Percentiles rank a stretch among this genome's conserved stretches.
phyloP scores from a whole-genome alignment of 2,113 vertebrate species.

The Papio anubis region DNA sequence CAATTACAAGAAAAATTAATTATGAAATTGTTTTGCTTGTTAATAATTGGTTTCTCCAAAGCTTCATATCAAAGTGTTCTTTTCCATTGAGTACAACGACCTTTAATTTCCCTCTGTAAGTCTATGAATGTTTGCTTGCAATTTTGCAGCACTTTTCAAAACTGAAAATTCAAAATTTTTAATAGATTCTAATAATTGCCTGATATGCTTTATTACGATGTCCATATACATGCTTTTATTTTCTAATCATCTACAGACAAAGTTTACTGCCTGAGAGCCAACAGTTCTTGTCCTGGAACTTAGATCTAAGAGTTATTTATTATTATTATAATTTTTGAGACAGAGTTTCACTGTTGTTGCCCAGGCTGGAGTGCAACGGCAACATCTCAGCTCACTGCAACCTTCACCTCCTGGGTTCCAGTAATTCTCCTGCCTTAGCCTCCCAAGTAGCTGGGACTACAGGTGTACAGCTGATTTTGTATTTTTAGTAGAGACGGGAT shows the following conservation, averaged over 20 bases:
- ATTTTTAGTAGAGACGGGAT: background rate
- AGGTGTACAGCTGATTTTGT: background rate
- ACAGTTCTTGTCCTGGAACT: background rate
- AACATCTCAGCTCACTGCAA: too few relatives aligned
- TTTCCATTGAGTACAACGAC: background rate
- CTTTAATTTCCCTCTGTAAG: conserved; percentile 25
- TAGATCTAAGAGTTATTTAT: background rate
- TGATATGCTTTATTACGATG: background rate
- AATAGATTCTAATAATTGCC: background rate
- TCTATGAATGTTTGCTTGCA: background rate
- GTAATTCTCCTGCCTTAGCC: background rate
- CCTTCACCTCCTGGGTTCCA: background rate
- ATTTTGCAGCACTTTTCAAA: background rate
- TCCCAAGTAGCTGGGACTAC: background rate
- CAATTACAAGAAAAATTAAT: conserved; percentile 26
- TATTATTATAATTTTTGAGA: too few relatives aligned
- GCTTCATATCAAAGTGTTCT: background rate
- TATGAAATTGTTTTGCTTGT: conserved; percentile 41
- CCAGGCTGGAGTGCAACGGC: background rate
- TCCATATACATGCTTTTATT: background rate
- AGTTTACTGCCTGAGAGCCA: background rate
- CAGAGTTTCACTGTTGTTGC: background rate
- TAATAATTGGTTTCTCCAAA: background rate
- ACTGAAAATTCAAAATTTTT: background rate
- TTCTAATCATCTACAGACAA: background rate